Evolutionary conservation across 1,140 invertebrate genomes (phyloP).

Genomic region (Apocrypta bakeri): DNA sequence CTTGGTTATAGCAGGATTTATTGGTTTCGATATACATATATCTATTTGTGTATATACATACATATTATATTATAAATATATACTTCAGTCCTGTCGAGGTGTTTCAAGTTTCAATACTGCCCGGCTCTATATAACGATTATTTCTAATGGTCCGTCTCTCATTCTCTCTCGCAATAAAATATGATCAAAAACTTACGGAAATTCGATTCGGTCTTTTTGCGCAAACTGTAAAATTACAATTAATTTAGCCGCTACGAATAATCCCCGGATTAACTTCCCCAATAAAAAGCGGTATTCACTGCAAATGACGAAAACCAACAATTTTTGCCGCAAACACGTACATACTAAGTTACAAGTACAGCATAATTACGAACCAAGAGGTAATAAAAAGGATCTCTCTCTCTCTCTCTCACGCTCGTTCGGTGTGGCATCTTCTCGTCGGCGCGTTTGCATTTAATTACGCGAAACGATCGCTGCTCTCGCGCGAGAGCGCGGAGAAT

Average conservation of each 20-base stretch:
- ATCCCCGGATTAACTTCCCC: neutral
- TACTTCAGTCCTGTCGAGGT: too few relatives aligned
- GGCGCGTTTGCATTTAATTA: slow-evolving; percentile 51
- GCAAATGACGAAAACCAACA: neutral
- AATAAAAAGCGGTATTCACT: neutral
- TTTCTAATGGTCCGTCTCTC: too few relatives aligned
- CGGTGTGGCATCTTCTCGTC: neutral
- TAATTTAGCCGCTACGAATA: neutral
- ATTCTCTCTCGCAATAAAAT: too few relatives aligned
- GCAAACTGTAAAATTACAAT: neutral
- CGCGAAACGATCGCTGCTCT: slow-evolving; percentile 48
- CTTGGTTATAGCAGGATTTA: too few relatives aligned
- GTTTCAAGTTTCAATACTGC: too few relatives aligned
- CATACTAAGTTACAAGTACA: slow-evolving; percentile 1
- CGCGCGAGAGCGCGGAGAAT: neutral
- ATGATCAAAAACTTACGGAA: neutral
- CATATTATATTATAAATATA: too few relatives aligned
- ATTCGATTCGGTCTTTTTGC: neutral
- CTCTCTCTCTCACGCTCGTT: too few relatives aligned
- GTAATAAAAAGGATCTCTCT: neutral
- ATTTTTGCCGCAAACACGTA: neutral
- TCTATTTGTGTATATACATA: too few relatives aligned
- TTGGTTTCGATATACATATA: too few relatives aligned
- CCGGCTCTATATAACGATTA: too few relatives aligned
- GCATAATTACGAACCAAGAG: neutral